A percentile compares a stretch with the other conserved stretches of the same genome.
phyloP scores from a whole-genome alignment of 2,113 vertebrate genomes.

The Atherinomorus stipes region DNA sequence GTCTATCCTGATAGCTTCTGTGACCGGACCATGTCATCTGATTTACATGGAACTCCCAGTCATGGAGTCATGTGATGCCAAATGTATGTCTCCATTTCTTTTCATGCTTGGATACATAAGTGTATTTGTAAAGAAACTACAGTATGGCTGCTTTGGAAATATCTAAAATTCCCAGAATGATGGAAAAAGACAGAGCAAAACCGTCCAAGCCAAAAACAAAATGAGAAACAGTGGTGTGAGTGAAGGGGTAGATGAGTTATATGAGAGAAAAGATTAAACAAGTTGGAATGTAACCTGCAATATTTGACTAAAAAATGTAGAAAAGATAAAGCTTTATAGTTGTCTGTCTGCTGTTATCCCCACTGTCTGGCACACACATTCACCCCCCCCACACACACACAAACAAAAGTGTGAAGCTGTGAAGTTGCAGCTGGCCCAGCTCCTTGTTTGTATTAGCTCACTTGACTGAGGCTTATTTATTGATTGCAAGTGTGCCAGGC shows the following conservation, averaged over 20 bases:
- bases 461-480: slow-evolving; percentile 83
- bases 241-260: neutral
- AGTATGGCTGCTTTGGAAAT: slow-evolving; percentile 38
- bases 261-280: slow-evolving; percentile 12
- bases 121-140: slow-evolving; percentile 38
- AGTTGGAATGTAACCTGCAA: slow-evolving; percentile 37
- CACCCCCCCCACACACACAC: neutral
- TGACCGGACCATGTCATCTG: slow-evolving; percentile 71
- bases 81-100: slow-evolving; percentile 35
- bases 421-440: slow-evolving; percentile 69
- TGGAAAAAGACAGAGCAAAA: slow-evolving; percentile 1
- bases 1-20: slow-evolving; percentile 56
- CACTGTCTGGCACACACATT: slow-evolving; percentile 22
- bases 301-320: slow-evolving; percentile 41
- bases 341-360: slow-evolving; percentile 54
- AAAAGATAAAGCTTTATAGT: slow-evolving; percentile 56
- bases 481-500: slow-evolving; percentile 86
- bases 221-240: slow-evolving; percentile 40
- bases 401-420: slow-evolving; percentile 51
- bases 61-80: slow-evolving; percentile 25
- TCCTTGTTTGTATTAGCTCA: slow-evolving; percentile 83
- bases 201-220: slow-evolving; percentile 27
- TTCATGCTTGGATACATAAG: slow-evolving; percentile 24
- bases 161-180: slow-evolving; percentile 26
- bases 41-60: slow-evolving; percentile 49